phyloP scores from a whole-genome alignment of 2,888 invertebrate genomes.

The Antheraea assamensis region DNA sequence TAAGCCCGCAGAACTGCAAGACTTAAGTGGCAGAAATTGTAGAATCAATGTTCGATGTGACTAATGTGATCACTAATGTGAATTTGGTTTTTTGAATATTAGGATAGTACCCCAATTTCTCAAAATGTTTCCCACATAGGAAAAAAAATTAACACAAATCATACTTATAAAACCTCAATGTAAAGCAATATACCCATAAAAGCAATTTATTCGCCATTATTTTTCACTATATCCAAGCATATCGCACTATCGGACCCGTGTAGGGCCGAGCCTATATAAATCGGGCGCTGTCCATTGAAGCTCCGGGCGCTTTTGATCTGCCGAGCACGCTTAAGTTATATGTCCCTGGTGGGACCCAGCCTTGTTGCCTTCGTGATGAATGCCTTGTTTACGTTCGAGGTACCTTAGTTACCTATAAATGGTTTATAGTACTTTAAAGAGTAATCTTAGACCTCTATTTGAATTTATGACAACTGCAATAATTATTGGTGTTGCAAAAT shows the following conservation, averaged over 20 bases:
- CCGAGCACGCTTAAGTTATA: slow-evolving; percentile 71
- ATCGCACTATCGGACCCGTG: slow-evolving; percentile 35
- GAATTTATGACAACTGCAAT: neutral
- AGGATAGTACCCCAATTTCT: neutral
- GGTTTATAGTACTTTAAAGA: slow-evolving; percentile 7
- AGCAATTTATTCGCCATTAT: slow-evolving; percentile 59
- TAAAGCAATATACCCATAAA: slow-evolving; percentile 41
- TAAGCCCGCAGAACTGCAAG: no score
- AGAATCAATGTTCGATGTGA: no score
- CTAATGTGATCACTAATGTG: no score
- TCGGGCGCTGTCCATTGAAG: slow-evolving; percentile 55
- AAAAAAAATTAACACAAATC: neutral
- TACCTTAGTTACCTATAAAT: slow-evolving; percentile 1
- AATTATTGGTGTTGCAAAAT: neutral
- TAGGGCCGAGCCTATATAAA: slow-evolving; percentile 51
- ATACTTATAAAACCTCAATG: neutral
- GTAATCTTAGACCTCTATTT: neutral
- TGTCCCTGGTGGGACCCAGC: slow-evolving; percentile 57
- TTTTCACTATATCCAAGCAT: slow-evolving; percentile 58
- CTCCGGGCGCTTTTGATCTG: slow-evolving; percentile 70
- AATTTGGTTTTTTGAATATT: no score
- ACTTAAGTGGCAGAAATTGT: no score
- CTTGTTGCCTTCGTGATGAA: slow-evolving; percentile 30
- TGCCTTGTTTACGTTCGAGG: slow-evolving; percentile 24
- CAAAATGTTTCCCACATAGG: neutral